Evolutionary conservation across 2,797 vertebrate species (phyloP).

Genomic region (Poecilia velifera): DNA sequence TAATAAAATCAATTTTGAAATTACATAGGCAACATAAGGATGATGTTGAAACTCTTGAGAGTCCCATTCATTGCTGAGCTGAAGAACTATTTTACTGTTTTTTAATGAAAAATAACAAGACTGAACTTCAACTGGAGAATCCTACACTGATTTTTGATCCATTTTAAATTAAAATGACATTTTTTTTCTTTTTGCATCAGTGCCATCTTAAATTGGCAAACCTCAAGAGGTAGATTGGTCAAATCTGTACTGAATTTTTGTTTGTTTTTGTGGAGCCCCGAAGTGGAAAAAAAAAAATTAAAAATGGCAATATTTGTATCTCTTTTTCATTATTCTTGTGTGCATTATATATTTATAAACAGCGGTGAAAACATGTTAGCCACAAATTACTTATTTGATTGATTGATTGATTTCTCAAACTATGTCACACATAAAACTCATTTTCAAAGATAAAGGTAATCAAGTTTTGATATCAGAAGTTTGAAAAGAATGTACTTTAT

Average conservation of each 20-base stretch:
- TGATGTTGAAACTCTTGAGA: not conserved
- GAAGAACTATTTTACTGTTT: not conserved
- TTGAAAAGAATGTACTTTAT: not conserved
- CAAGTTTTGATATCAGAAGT: too few species aligned
- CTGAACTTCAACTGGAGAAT: not conserved
- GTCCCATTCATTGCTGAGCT: not conserved
- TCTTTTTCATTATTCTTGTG: too few species aligned
- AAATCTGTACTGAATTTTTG: not conserved
- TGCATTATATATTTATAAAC: too few species aligned
- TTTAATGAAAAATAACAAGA: not conserved
- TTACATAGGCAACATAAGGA: not conserved
- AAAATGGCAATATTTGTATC: too few species aligned
- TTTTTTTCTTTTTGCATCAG: not conserved
- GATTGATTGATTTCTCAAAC: too few species aligned
- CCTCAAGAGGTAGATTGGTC: not conserved
- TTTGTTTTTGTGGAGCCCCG: too few species aligned
- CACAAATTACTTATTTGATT: not conserved
- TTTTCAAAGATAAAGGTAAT: too few species aligned
- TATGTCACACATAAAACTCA: too few species aligned
- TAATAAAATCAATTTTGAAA: too few species aligned
- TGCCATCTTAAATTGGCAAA: not conserved
- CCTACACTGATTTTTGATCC: not conserved
- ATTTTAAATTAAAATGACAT: not conserved
- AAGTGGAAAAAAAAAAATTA: too few species aligned
- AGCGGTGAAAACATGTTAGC: not conserved